Base-by-base conservation (phyloP, 2,113 vertebrate genomes). In the Phalacrocorax carbo region DNA sequence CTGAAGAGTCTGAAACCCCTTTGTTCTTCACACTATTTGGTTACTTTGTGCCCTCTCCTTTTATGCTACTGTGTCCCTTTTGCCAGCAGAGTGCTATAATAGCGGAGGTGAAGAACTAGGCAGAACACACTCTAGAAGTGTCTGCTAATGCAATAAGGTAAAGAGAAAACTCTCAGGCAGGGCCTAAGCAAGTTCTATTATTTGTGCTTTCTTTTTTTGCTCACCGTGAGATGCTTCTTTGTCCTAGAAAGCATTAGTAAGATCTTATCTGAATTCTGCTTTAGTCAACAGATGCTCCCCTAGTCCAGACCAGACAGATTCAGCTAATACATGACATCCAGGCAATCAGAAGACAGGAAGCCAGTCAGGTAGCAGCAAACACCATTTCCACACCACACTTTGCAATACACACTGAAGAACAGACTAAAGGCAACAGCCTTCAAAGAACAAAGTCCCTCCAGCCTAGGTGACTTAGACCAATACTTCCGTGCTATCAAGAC, bases 271-370 rank as follows among this genome's bases (percentile, higher is more conserved):
- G 58, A 27, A 25, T 49, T 51, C 52, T 55, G 38, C 62, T 86
- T 27, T 8, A 75, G 61, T 40, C 55, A 82, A 22, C 14, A 71
- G 48, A 64, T 60, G n/a, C n/a, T 78, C 23, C n/a, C 22, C 18
- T 48, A 38, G 27, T 19, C 49, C 64, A 70, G 34, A 83, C 10
- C 83, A 79, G 27, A 46, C n/a, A 52, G 55, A 58, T 42, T 34
- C 68, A 80, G 72, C 10, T 44, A 48, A 29, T 7, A 40, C n/a
- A 57, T 0, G 0, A 46, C 10, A 79, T 3, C 16, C 49, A 70
- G 14, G 49, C 26, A 44, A 49, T 2, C 10, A 9, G 42, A 40
- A 0, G 1, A 36, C 13, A 23, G 48, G 18, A 42, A 82, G 46
- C 34, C 36, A 62, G 38, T 17, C 51, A 38, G 46, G 34, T 2